Evolutionary conservation across 2,888 invertebrate genomes (phyloP).

Genomic region (Andrena camellia): DNA sequence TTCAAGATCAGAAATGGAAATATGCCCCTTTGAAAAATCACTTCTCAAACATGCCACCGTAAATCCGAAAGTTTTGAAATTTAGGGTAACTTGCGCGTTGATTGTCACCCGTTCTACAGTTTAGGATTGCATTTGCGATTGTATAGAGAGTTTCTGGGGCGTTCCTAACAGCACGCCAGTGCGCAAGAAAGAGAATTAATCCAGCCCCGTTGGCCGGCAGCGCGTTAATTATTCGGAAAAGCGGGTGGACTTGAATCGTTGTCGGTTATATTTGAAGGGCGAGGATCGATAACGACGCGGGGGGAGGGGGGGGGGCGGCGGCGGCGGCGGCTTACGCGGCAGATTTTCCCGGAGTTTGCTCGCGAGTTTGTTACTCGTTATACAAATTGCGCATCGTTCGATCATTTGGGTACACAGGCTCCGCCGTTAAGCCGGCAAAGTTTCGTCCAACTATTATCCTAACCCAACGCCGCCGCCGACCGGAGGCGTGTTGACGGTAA

Average conservation of each 20-base stretch:
- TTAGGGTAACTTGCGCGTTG: too few species aligned
- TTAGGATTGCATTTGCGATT: too few species aligned
- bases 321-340: constrained; percentile 34
- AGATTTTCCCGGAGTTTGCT: constrained; percentile 42
- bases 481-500: neutral
- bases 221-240: constrained; percentile 39
- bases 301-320: too few species aligned
- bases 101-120: too few species aligned
- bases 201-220: neutral
- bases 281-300: constrained; percentile 49
- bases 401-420: constrained; percentile 46
- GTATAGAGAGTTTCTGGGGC: too few species aligned
- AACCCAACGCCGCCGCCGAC: constrained; percentile 15
- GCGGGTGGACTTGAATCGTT: constrained; percentile 5
- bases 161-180: neutral
- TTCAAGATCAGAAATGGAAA: too few species aligned
- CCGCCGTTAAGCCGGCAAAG: constrained; percentile 30
- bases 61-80: too few species aligned
- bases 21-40: too few species aligned
- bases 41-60: too few species aligned
- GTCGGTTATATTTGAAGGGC: constrained; percentile 32
- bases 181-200: neutral
- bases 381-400: constrained; percentile 53
- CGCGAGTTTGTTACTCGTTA: constrained; percentile 54
- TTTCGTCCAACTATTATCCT: constrained; percentile 42